A percentile compares a stretch with the other conserved stretches of the same genome.
phyloP scores from a whole-genome alignment of 2,888 invertebrate species.

The Achlya flavicornis region DNA sequence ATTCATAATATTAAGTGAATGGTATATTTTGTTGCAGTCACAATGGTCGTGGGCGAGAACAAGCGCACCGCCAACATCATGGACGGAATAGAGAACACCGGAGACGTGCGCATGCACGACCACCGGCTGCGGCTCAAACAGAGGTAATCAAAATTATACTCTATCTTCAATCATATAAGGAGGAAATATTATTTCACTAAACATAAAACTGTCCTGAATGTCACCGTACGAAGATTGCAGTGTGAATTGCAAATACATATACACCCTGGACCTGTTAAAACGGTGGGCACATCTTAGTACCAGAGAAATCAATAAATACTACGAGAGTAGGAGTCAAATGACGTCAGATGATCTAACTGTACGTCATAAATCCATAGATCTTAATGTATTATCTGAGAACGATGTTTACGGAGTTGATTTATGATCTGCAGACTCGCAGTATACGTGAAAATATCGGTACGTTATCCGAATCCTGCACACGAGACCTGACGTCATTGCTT shows the following conservation, averaged over 20 bases:
- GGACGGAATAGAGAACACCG: slow-evolving; percentile 96
- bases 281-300: neutral
- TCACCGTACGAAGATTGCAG: too few relatives aligned
- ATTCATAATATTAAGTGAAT: slow-evolving; percentile 25
- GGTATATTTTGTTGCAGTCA: slow-evolving; percentile 67
- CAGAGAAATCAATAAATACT: too few relatives aligned
- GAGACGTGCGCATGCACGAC: slow-evolving; percentile 94
- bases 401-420: neutral
- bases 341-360: neutral
- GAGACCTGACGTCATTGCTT: slow-evolving; percentile 37
- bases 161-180: slow-evolving; percentile 6
- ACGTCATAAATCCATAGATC: neutral
- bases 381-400: neutral
- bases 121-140: slow-evolving; percentile 94
- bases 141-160: slow-evolving; percentile 82
- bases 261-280: neutral
- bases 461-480: neutral
- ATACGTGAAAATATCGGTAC: neutral
- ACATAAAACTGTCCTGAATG: too few relatives aligned
- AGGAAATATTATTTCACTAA: too few relatives aligned
- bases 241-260: neutral
- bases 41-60: slow-evolving; percentile 93
- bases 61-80: slow-evolving; percentile 90
- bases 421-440: neutral
- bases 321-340: neutral